phyloP scores from a whole-genome alignment of 2,888 invertebrate species.

The Anorthoa munda region DNA sequence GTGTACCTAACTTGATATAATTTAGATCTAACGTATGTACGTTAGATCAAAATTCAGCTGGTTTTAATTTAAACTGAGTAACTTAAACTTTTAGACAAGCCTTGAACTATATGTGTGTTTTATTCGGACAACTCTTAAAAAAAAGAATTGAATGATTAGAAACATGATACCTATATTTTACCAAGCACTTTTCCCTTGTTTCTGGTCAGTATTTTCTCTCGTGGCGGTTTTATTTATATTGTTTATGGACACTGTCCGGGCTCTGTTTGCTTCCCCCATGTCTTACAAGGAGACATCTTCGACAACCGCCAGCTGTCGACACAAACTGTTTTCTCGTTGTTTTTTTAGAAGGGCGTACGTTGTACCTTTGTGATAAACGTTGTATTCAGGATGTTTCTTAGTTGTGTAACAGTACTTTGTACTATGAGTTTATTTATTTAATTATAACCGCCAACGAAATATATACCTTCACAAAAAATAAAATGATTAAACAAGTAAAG shows the following conservation, averaged over 20 bases:
- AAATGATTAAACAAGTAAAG: too few relatives aligned
- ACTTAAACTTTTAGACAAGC: neutral
- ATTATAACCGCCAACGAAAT: too few relatives aligned
- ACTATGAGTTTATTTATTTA: too few relatives aligned
- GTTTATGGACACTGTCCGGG: slow-evolving; percentile 48
- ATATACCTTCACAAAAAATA: too few relatives aligned
- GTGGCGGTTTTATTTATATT: slow-evolving; percentile 52
- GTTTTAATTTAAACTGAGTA: too few relatives aligned
- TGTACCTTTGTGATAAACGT: neutral
- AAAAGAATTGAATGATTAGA: slow-evolving; percentile 21
- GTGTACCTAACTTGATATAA: too few relatives aligned
- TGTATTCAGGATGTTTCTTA: neutral
- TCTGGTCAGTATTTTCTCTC: slow-evolving; percentile 46
- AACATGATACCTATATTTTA: slow-evolving; percentile 25
- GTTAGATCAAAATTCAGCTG: too few relatives aligned
- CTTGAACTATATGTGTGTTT: too few relatives aligned
- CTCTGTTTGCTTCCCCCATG: slow-evolving; percentile 51
- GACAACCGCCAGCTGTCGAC: slow-evolving; percentile 46
- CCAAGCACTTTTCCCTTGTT: slow-evolving; percentile 23
- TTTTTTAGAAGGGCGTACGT: slow-evolving; percentile 21
- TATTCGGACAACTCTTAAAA: neutral
- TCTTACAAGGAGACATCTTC: slow-evolving; percentile 47
- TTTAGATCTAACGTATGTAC: too few relatives aligned
- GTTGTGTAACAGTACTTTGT: neutral
- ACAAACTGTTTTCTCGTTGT: slow-evolving; percentile 42